These are phyloP conservation scores for Adela reaumurella DNA, from an alignment of 2,888 invertebrate genomes.

Conservation along the genomic window DNA sequence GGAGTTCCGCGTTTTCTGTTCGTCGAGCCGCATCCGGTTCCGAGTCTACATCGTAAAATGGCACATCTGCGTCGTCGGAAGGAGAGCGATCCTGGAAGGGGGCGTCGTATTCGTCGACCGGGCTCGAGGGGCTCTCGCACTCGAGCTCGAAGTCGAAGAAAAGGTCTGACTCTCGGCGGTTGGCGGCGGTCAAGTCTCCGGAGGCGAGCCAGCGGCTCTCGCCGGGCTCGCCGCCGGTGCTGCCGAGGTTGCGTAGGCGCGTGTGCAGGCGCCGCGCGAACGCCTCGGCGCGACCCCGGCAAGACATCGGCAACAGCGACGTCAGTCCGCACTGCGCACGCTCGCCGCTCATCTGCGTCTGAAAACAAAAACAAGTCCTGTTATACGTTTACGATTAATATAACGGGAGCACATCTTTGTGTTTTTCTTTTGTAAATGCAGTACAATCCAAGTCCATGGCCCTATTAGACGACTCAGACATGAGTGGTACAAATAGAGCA, in stretches of 20 bases:
- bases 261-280: constrained; percentile 76
- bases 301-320: constrained; percentile 72
- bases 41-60: constrained; percentile 50
- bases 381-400: too few species aligned
- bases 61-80: constrained; percentile 51
- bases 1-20: constrained; percentile 25
- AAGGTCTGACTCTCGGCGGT: constrained; percentile 48
- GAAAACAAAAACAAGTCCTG: constrained; percentile 26
- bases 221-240: constrained; percentile 40
- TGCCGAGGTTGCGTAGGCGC: constrained; percentile 67
- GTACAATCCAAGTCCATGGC: too few species aligned
- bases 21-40: constrained; percentile 35
- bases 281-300: constrained; percentile 75
- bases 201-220: constrained; percentile 40
- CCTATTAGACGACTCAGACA: too few species aligned
- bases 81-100: constrained; percentile 52
- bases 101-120: constrained; percentile 56
- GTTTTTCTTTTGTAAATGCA: too few species aligned
- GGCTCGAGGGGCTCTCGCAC: constrained; percentile 67
- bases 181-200: constrained; percentile 20
- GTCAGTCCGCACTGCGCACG: constrained; percentile 65
- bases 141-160: constrained; percentile 65
- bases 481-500: too few species aligned
- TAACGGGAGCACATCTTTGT: too few species aligned
- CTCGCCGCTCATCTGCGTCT: constrained; percentile 55